Evolutionary conservation across 2,797 vertebrate species (phyloP), one percentile per base, ranked within the genome.

Genomic region (Sebastes nivosus): DNA sequence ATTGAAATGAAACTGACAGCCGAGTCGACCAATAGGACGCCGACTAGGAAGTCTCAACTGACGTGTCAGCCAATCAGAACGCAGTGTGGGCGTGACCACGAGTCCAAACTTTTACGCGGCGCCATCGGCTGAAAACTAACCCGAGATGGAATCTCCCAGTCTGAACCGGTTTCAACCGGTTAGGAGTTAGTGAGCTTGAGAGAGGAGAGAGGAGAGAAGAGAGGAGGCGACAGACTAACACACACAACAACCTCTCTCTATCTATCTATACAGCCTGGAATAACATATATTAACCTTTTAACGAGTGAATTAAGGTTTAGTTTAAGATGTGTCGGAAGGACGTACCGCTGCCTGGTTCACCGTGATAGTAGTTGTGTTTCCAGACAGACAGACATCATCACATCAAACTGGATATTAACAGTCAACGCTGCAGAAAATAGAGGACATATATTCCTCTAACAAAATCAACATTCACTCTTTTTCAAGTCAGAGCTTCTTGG

Each of bases 111-210:
- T 98, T 98, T 99, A 97, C 97, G 98, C 97, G 98, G 98, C 98
- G 98, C 97, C 98, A 98, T 97, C 97, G 98, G 97, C 98, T 97
- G 97, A 98, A 98, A 99, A 99, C 98, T 99, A 98, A 98, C 98
- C 98, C 98, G 98, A 99, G 98, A 99, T 99, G 98, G 98, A 99
- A 98, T 99, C 98, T 99, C 98, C 98, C 98, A 98, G 98, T 99
- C 98, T 99, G 98, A 99, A 99, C 98, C 98, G 98, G 98, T 99
- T 99, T 98, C 97, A 99, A 97, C 98, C 98, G 98, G 98, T 99
- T 99, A 96, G 92, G 97, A 98, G 97, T 97, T 97, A 97, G 97
- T 97, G 95, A 42, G 97, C 96, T 96, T 95, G 97, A 97, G 97
- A 97, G 97, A 96, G 96, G 95, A 96, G 13, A 42, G 38, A 42